Percentiles rank a stretch among this genome's conserved stretches.
Conservation (phyloP, 2,113 vertebrate genomes). For the Pelusios castaneus region DNA sequence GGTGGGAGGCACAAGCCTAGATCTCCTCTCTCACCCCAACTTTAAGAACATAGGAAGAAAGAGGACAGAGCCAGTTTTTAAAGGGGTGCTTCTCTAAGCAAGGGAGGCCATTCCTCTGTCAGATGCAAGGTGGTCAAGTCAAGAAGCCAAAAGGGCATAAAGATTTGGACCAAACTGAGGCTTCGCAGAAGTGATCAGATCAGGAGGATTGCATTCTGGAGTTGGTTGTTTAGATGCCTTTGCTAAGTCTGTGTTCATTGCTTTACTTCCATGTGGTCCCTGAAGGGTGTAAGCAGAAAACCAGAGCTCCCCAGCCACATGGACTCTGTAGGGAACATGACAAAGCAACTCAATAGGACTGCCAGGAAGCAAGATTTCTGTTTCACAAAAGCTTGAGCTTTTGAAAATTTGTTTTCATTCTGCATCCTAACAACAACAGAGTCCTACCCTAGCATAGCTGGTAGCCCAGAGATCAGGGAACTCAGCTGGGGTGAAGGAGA, state of each 20-base stretch:
- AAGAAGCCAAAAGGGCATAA: background rate
- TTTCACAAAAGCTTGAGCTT: too few species aligned
- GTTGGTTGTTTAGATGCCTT: background rate
- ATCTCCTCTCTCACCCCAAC: background rate
- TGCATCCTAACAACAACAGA: background rate
- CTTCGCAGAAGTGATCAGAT: background rate
- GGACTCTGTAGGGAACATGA: background rate
- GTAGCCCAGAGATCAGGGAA: background rate
- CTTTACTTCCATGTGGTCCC: background rate
- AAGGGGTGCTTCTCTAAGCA: background rate
- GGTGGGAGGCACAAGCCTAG: background rate
- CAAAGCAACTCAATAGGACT: background rate
- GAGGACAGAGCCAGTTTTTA: background rate
- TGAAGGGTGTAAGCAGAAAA: background rate
- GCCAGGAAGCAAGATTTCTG: background rate
- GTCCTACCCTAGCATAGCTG: too few species aligned
- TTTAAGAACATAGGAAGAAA: background rate
- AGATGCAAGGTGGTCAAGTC: background rate
- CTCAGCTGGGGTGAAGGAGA: background rate
- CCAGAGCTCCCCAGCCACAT: background rate
- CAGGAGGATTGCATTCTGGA: background rate
- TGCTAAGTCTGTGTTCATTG: background rate
- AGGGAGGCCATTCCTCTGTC: background rate
- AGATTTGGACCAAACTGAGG: background rate
- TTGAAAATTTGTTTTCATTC: background rate